phyloP scores from a whole-genome alignment of 2,888 invertebrate species.

The Xiphydria camelus region DNA sequence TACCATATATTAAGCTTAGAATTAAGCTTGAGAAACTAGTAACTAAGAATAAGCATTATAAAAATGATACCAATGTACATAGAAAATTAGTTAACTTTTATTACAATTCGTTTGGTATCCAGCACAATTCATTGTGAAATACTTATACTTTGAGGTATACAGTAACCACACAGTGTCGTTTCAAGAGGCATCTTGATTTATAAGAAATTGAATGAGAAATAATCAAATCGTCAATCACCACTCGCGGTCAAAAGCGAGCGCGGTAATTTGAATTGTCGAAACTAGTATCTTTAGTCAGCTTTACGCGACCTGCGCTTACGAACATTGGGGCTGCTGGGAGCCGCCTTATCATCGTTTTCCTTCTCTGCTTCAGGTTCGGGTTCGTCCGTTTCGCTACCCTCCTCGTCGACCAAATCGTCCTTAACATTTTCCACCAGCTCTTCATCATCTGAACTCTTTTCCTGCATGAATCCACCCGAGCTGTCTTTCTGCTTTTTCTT shows the following conservation, averaged over 20 bases:
- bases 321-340: conserved; percentile 62
- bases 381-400: conserved; percentile 54
- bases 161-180: conserved; percentile 16
- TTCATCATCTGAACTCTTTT: conserved; percentile 48
- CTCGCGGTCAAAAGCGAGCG: conserved; percentile 19
- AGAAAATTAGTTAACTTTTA: conserved; percentile 14
- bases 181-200: conserved; percentile 11
- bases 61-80: not conserved
- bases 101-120: conserved; percentile 5
- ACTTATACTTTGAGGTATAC: conserved; percentile 13
- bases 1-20: no score
- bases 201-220: conserved; percentile 24
- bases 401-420: conserved; percentile 71
- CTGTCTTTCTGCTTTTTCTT: conserved; percentile 50
- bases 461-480: conserved; percentile 54
- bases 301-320: conserved; percentile 76
- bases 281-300: conserved; percentile 62
- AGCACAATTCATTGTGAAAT: conserved; percentile 17
- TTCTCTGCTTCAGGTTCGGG: conserved; percentile 58
- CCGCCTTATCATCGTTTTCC: conserved; percentile 51
- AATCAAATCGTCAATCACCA: conserved; percentile 21
- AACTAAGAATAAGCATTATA: no score
- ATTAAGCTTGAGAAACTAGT: no score
- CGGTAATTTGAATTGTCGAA: conserved; percentile 33
- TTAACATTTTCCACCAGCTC: conserved; percentile 66